Percentiles rank a stretch among this genome's conserved stretches.
These are phyloP conservation scores for Colletes gigas DNA, from an alignment of 1,140 invertebrate genomes.

Conservation along the genomic window DNA sequence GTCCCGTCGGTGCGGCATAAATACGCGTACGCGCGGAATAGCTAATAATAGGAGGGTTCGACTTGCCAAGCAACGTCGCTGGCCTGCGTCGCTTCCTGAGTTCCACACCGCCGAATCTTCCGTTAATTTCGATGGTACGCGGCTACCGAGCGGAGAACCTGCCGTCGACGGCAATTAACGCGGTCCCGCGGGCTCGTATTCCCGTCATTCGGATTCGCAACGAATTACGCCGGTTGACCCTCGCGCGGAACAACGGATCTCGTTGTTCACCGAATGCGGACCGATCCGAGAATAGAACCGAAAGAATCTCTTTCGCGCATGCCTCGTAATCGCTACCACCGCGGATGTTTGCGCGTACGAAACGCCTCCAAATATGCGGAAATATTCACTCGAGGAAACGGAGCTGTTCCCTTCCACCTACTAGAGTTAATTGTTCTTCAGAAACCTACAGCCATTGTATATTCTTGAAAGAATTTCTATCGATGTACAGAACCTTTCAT, in stretches of 20 bases:
- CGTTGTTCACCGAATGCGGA: constrained; percentile 34
- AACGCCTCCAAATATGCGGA: constrained; percentile 4
- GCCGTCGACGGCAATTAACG: constrained; percentile 37
- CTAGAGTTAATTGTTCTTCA: too few relatives aligned
- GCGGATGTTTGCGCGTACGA: constrained; percentile 27
- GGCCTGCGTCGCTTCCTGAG: constrained; percentile 50
- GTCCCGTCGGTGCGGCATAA: constrained; percentile 68
- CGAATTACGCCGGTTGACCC: not conserved
- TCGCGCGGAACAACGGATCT: constrained; percentile 7
- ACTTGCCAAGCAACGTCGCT: constrained; percentile 70
- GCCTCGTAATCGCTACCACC: constrained; percentile 33
- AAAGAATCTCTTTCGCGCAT: constrained; percentile 12
- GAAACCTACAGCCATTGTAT: too few relatives aligned
- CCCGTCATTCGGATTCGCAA: not conserved
- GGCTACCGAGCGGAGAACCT: not conserved
- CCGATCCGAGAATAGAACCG: constrained; percentile 32
- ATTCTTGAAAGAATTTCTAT: too few relatives aligned
- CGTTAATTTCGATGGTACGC: constrained; percentile 60
- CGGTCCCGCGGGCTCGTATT: not conserved
- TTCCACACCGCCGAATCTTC: constrained; percentile 66
- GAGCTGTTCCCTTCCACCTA: too few relatives aligned
- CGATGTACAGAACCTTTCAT: too few relatives aligned
- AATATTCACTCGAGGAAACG: not conserved
- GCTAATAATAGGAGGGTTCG: constrained; percentile 78
- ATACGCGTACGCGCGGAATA: constrained; percentile 71